Base-by-base conservation (phyloP, 2,113 vertebrate genomes). In the Pterocles gutturalis region DNA sequence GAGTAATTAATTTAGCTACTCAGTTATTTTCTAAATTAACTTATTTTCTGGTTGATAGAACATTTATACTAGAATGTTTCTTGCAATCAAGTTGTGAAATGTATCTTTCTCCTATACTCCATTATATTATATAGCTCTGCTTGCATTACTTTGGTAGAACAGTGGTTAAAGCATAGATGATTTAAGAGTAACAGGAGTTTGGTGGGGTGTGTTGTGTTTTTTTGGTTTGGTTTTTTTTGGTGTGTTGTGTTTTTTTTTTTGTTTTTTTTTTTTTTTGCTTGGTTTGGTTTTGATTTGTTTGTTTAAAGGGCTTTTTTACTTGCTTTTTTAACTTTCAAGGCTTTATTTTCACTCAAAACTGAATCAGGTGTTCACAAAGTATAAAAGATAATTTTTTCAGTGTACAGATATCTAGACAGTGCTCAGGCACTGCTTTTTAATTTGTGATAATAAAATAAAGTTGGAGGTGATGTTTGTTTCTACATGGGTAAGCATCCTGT, bases 141-240 rank as follows among this genome's bases (percentile, higher is more conserved):
- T 92, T 84, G 8, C 4, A 6, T 77, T 62, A 46, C 9, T 9
- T 67, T 65, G 13, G 16, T 73, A 55, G 38, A 73, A 36, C 5
- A 69, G 20, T 17, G 15, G 21, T 65, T 77, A 65, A 71, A 86
- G 14, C 20, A 53, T 7, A 48, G 33, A 45, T 45, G 3, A n/a
- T 5, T 20, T 58, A 17, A 55, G 22, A 69, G 16, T 12, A 87
- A 17, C 6, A 64, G 24, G 25, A 55, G 16, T 18, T 69, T 60
- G 7, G 6, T 2, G 8, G 11, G 1, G 0, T 41, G 38, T 55
- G 4, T 10, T 51, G 48, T 19, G 4, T 12, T 10, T 43, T 65
- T 19, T 11, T 31, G n/a, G n/a, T n/a, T n/a, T n/a, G n/a, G n/a
- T 87, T 53, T 36, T 64, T 10, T 6, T 31, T 55, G 19, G 5